Evolutionary conservation across 2,113 vertebrate genomes (phyloP), one percentile per base, ranked within the genome.

Genomic region (Thalassoma bifasciatum): DNA sequence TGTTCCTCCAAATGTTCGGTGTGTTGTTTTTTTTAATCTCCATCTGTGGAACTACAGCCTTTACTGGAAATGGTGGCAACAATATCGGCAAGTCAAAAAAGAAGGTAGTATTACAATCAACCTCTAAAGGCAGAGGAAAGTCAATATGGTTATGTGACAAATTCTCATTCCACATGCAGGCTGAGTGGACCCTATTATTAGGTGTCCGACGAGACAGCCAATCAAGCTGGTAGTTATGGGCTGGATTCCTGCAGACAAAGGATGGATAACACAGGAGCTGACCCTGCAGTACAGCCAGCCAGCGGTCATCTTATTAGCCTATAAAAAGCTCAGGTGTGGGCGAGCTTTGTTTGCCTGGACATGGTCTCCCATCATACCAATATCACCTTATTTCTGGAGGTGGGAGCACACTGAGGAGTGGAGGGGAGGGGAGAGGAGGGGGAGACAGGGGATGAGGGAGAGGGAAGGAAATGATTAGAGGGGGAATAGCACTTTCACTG

Each of bases 271-370:
- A 82, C 54, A 57, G 62, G 19, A 69, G 66, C 74, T 87, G 84
- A 91, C 86, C 88, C 71, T 62, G 40, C 77, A 80, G 81, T 36
- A 63, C 78, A 69, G 74, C 63, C 78, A 80, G 80, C 66, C 53
- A 75, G 72, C 70, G 81, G 86, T 72, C 87, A 89, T 78, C 86
- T 89, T 92, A 93, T 92, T 91, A 91, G 86, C 83, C 88, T 88
- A 82, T 89, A 89, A 88, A 93, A 91, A 91, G 88, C 91, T 83
- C 75, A 79, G 90, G 87, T 90, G 91, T 92, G 86, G 87, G 91
- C 42, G 86, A 21, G 66, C 70, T 88, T 83, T 92, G 89, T 92
- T 92, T 91, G 89, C 76, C 76, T 59, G 58, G 79, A 87, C 82
- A 80, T 75, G 80, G 68, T 81, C 70, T 87, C 82, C 84, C 80